These are phyloP conservation scores for Coptodon bakossiorum DNA, from an alignment of 2,113 vertebrate genomes.

Conservation along the genomic window DNA sequence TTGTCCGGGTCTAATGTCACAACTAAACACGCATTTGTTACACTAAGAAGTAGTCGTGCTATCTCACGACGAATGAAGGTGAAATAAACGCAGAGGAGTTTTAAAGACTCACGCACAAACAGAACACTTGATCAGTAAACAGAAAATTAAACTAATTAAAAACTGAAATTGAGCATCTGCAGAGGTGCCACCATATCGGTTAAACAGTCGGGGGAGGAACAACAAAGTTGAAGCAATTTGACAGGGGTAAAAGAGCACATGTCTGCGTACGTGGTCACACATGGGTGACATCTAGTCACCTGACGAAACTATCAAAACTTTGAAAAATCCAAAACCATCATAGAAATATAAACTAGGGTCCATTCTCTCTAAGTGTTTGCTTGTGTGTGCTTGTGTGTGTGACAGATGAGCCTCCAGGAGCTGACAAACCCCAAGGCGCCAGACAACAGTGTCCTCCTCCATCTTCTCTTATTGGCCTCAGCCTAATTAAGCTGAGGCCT, in stretches of 20 bases:
- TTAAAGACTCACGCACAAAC: not conserved
- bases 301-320: not conserved
- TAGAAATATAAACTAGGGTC: not conserved
- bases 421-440: constrained; percentile 49
- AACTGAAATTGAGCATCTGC: not conserved
- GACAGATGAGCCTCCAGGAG: constrained; percentile 31
- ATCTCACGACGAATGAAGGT: not conserved
- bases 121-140: not conserved
- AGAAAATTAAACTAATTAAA: not conserved
- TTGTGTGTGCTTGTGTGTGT: not conserved
- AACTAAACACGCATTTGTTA: not conserved
- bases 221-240: not conserved
- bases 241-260: not conserved
- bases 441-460: constrained; percentile 55
- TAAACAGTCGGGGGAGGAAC: not conserved
- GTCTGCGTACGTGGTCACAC: not conserved
- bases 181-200: not conserved
- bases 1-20: not conserved
- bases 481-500: constrained; percentile 40
- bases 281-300: not conserved
- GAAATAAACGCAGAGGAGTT: not conserved
- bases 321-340: not conserved
- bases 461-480: constrained; percentile 49
- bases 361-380: not conserved
- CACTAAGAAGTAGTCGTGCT: not conserved